phyloP scores from a whole-genome alignment of 1,140 invertebrate genomes.

The Tigriopus japonicus region DNA sequence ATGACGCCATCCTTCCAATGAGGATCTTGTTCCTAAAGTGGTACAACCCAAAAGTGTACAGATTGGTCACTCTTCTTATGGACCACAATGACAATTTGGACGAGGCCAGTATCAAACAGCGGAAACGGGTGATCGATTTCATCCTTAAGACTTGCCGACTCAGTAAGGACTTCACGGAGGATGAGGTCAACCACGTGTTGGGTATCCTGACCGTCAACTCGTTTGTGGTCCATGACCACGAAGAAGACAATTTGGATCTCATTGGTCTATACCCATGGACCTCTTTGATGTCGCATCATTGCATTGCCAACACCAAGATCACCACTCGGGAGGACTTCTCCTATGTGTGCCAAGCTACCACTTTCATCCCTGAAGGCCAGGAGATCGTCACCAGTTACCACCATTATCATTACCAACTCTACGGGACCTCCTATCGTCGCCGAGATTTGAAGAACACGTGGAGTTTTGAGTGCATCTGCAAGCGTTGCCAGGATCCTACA shows the following conservation, averaged over 20 bases:
- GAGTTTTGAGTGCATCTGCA: slow-evolving; percentile 35
- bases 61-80: neutral
- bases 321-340: slow-evolving; percentile 7
- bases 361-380: neutral
- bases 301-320: slow-evolving; percentile 1
- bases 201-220: slow-evolving; percentile 6
- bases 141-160: neutral
- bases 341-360: slow-evolving; percentile 7
- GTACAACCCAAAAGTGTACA: neutral
- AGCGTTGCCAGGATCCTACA: slow-evolving; percentile 19
- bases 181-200: slow-evolving; percentile 3
- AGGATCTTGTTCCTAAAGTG: slow-evolving; percentile 7
- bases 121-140: neutral
- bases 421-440: slow-evolving; percentile 50
- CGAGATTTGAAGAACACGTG: slow-evolving; percentile 44
- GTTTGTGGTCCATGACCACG: slow-evolving; percentile 12
- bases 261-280: slow-evolving; percentile 1
- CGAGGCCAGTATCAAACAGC: neutral
- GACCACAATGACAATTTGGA: neutral
- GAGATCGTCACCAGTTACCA: slow-evolving; percentile 9
- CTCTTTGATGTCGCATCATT: neutral
- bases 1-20: slow-evolving; percentile 8
- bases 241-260: slow-evolving; percentile 2
- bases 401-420: slow-evolving; percentile 32
- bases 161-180: neutral